Conservation (phyloP, 2,888 invertebrate species). For the Sesia bembeciformis region DNA sequence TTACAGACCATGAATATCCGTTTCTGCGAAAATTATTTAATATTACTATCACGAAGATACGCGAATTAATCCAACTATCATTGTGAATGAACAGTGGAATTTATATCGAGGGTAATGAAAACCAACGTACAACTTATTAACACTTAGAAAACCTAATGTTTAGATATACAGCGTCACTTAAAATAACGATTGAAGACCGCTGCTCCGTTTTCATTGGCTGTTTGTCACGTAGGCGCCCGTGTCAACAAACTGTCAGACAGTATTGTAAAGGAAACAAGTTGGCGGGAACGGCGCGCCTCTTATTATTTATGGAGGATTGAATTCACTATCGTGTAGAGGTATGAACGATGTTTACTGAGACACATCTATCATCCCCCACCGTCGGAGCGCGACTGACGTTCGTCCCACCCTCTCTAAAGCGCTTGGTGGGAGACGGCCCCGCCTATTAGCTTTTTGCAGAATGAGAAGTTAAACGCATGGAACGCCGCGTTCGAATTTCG, state of each 20-base stretch:
- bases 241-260: background rate
- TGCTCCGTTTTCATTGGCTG: background rate
- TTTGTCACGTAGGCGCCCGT: conserved; percentile 1
- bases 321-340: conserved; percentile 59
- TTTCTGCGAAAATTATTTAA: background rate
- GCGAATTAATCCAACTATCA: background rate
- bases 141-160: background rate
- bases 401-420: conserved; percentile 32
- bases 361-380: conserved; percentile 68
- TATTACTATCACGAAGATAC: background rate
- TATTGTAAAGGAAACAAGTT: background rate
- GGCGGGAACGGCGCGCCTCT: conserved; percentile 1
- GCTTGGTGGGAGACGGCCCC: conserved; percentile 23
- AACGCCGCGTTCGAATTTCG: background rate
- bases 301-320: conserved; percentile 57
- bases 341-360: conserved; percentile 49
- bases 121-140: conserved; percentile 10
- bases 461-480: background rate
- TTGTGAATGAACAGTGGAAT: conserved; percentile 5
- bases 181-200: background rate
- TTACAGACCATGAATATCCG: no score
- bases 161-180: background rate
- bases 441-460: conserved; percentile 10
- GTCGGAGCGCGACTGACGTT: conserved; percentile 42
- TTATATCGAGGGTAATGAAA: conserved; percentile 19